These are phyloP conservation scores for Fukomys damarensis DNA, from an alignment of 2,113 vertebrate species.

Conservation along the genomic window DNA sequence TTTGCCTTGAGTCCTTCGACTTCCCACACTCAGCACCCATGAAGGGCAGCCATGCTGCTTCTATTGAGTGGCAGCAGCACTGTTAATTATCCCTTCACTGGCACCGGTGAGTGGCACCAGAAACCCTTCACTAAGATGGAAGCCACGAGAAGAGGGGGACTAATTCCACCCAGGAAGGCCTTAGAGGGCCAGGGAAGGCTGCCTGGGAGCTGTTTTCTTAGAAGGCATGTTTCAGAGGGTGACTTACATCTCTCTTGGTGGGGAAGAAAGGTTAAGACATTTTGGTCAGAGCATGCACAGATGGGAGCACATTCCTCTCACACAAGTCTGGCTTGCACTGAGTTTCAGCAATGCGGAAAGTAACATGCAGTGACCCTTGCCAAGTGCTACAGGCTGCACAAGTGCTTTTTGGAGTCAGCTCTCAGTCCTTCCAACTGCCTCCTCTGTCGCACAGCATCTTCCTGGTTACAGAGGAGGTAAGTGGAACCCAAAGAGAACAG, in stretches of 20 bases:
- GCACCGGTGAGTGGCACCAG: not conserved
- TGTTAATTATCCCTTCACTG: not conserved
- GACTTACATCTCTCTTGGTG: not conserved
- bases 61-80: not conserved
- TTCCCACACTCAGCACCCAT: rapidly evolving
- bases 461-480: not conserved
- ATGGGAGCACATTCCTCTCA: not conserved
- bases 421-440: not conserved
- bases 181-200: not conserved
- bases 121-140: not conserved
- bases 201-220: not conserved
- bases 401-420: not conserved
- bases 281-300: not conserved
- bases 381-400: no score
- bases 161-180: not conserved
- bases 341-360: not conserved
- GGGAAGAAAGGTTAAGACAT: not conserved
- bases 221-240: not conserved
- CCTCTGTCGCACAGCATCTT: not conserved
- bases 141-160: not conserved
- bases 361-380: not conserved
- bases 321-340: not conserved
- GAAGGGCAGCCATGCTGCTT: no score
- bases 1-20: not conserved
- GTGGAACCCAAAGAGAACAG: not conserved